These are phyloP conservation scores for Sycophaga agraensis DNA, from an alignment of 1,140 invertebrate genomes.

Conservation along the genomic window DNA sequence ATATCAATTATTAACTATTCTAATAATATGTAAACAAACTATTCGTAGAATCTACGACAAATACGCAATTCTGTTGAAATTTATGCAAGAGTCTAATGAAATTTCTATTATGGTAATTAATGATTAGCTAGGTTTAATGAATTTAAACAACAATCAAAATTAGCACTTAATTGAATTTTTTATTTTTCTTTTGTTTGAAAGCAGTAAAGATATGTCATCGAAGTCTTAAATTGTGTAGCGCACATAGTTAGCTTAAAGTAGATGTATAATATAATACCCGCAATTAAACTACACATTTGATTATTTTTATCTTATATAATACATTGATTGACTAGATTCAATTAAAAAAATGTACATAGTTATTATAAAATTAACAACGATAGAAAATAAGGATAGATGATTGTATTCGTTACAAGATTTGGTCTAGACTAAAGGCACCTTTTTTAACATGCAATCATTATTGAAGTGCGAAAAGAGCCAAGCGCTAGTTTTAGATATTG, in stretches of 20 bases:
- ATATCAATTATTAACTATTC: too few species aligned
- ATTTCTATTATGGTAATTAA: too few species aligned
- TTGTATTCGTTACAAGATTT: constrained; percentile 30
- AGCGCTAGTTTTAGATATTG: constrained; percentile 11
- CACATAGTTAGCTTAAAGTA: constrained; percentile 10
- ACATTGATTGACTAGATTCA: constrained; percentile 26
- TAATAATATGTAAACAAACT: too few species aligned
- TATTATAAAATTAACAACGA: constrained; percentile 27
- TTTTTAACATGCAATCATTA: constrained; percentile 23
- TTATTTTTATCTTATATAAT: constrained; percentile 12
- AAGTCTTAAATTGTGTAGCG: constrained; percentile 16
- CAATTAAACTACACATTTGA: constrained; percentile 9
- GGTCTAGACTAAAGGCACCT: constrained; percentile 31
- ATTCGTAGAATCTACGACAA: too few species aligned
- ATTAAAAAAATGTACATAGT: constrained; percentile 21
- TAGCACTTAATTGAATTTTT: constrained; percentile 7
- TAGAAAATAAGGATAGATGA: constrained; percentile 28
- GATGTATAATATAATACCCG: constrained; percentile 5
- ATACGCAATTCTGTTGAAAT: too few species aligned
- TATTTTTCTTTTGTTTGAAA: constrained; percentile 27
- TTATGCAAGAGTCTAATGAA: too few species aligned
- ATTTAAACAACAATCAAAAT: too few species aligned
- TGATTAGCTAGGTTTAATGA: too few species aligned
- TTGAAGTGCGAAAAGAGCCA: constrained; percentile 24
- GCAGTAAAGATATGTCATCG: constrained; percentile 28